Evolutionary conservation across 2,797 vertebrate genomes (phyloP).

Genomic region (Sebastes minor): DNA sequence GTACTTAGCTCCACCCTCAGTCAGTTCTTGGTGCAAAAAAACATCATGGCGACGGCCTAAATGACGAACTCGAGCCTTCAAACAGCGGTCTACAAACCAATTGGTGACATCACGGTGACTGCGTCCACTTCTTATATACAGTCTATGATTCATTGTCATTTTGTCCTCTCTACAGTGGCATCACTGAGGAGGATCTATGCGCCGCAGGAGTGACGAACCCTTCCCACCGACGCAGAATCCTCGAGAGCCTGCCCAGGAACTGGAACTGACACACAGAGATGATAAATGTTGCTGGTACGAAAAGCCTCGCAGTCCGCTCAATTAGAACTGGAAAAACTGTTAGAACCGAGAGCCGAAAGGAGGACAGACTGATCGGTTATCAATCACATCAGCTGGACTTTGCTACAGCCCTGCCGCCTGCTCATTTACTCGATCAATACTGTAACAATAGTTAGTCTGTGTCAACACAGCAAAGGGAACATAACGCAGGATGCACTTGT

Average conservation of each 20-base stretch:
- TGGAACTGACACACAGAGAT: slow-evolving; percentile 76
- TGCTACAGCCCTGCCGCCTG: slow-evolving; percentile 4
- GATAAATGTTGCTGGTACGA: neutral
- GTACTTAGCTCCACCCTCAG: no score
- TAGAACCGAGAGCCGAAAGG: neutral
- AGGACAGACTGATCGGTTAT: neutral
- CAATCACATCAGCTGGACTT: slow-evolving; percentile 23
- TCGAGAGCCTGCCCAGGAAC: slow-evolving; percentile 84
- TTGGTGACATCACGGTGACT: no score
- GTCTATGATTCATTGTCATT: neutral
- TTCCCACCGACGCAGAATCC: slow-evolving; percentile 82
- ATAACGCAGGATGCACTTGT: slow-evolving; percentile 20
- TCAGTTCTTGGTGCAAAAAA: no score
- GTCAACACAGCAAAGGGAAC: slow-evolving; percentile 32
- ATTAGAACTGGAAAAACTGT: slow-evolving; percentile 40
- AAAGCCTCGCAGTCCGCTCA: slow-evolving; percentile 6
- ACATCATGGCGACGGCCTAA: no score
- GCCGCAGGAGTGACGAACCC: slow-evolving; percentile 82
- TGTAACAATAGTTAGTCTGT: slow-evolving; percentile 22
- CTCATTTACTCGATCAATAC: slow-evolving; percentile 39
- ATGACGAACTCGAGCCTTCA: no score
- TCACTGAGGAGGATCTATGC: slow-evolving; percentile 83
- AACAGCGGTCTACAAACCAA: no score
- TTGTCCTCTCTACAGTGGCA: slow-evolving; percentile 70
- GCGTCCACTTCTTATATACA: no score